phyloP scores from a whole-genome alignment of 2,113 vertebrate genomes.

The Colaptes auratus region DNA sequence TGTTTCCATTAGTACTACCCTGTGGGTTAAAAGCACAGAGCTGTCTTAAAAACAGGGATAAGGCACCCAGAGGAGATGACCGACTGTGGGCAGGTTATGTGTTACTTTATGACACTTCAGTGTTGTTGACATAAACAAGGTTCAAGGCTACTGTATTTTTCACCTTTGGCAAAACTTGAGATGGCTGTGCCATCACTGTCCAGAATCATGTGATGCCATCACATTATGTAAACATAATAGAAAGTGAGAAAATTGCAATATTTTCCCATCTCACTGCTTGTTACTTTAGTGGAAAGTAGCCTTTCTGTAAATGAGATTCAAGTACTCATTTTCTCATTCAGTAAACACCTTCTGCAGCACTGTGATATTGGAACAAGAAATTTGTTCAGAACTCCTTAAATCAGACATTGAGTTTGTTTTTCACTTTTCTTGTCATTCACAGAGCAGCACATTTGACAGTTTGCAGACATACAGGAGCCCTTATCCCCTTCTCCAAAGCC shows the following conservation, averaged over 20 bases:
- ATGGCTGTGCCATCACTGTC: not conserved
- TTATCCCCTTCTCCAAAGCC: slow-evolving; percentile 3
- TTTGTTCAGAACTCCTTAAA: slow-evolving; percentile 14
- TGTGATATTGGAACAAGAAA: slow-evolving; percentile 10
- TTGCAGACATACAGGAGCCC: not conserved
- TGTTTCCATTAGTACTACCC: not conserved
- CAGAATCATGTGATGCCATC: not conserved
- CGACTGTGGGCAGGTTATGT: not conserved
- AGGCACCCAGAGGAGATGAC: not conserved
- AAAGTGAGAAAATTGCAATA: not conserved
- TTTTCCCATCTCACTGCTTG: not conserved
- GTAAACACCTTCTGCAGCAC: slow-evolving; percentile 25
- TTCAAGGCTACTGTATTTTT: not conserved
- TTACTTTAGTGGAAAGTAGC: not conserved
- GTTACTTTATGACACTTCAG: not conserved
- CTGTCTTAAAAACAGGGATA: not conserved
- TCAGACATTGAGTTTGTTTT: not conserved
- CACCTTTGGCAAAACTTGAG: not conserved
- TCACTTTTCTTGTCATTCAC: not conserved
- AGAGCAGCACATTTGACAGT: not conserved
- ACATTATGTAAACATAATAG: not conserved
- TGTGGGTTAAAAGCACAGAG: not conserved
- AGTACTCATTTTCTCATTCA: not conserved
- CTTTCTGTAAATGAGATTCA: slow-evolving; percentile 3
- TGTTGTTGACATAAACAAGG: not conserved